These are phyloP conservation scores for Poicephalus gulielmi DNA, from an alignment of 2,113 vertebrate genomes.

Conservation along the genomic window DNA sequence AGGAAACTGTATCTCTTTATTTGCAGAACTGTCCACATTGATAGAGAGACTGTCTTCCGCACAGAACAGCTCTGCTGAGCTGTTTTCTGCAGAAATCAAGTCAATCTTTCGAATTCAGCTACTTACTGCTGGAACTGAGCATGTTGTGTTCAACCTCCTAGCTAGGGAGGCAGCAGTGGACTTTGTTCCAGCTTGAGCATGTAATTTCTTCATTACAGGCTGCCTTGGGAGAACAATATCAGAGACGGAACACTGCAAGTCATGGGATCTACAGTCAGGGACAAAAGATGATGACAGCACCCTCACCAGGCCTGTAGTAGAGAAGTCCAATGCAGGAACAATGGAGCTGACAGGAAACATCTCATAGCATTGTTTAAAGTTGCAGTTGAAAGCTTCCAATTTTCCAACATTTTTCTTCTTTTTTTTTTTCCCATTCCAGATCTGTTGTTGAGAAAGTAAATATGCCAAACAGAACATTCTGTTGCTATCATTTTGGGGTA, in stretches of 20 bases:
- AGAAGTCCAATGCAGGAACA: neutral
- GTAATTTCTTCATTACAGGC: neutral
- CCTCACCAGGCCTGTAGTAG: neutral
- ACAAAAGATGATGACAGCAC: constrained; percentile 4
- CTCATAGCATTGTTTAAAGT: neutral
- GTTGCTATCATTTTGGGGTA: neutral
- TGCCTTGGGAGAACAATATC: neutral
- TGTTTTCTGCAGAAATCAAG: neutral
- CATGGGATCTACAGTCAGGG: neutral
- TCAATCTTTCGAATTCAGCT: neutral
- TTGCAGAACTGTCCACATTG: neutral
- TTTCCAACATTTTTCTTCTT: neutral
- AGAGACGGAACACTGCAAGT: neutral
- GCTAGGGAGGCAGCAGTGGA: neutral
- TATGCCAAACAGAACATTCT: neutral
- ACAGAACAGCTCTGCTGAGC: neutral
- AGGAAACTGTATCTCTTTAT: neutral
- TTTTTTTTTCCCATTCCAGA: neutral
- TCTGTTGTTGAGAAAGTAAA: neutral
- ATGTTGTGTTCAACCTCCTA: neutral
- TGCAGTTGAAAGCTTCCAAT: neutral
- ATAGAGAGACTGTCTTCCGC: neutral
- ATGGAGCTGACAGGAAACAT: neutral
- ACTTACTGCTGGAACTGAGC: neutral
- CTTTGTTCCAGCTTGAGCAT: neutral